Evolutionary conservation across 2,888 invertebrate species (phyloP), one percentile per base, ranked within the genome.

Genomic region (Pheosia tremula): DNA sequence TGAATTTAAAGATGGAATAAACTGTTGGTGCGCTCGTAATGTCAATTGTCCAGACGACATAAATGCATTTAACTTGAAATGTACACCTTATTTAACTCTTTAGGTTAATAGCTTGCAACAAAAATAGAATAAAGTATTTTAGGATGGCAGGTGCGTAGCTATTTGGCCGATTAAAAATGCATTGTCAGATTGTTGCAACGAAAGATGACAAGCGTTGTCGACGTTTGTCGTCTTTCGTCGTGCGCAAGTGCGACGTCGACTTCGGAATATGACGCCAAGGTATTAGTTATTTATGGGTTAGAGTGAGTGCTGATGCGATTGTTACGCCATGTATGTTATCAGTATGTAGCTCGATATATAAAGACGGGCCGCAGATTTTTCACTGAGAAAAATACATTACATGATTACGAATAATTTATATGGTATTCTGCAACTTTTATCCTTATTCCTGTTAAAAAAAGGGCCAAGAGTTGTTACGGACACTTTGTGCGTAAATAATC

Each of bases 271-370:
- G 70, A 60, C 67, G 74, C 76, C 74, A 74, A 74, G 74, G 73
- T 75, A 70, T 68, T 66, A 59, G 72, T 74, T 72, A 72, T 74
- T 70, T 74, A 69, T 70, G 76, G 70, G 62, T 65, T 64, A 67
- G 67, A 75, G 67, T 74, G 76, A 74, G 67, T 73, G 74, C 59
- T 73, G 70, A 72, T 65, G 67, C 69, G 58, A 66, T 63, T 45
- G 64, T 56, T 52, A 45, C 63, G 62, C 57, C 63, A 62, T 63
- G 66, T 43, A 8, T 10, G 43, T 68, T 65, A 52, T 11, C 36
- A 9, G 50, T n/a, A 41, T 6, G 41, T 41, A 41, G 41, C 5
- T 13, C 3, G 52, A 1, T 4, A 24, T 52, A 36, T 52, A 36
- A 36, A 36, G 52, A 36, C 8, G 5, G 52, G 13, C 52, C 36